These are phyloP conservation scores for Melieria picta DNA, from an alignment of 2,888 invertebrate genomes.

Conservation along the genomic window DNA sequence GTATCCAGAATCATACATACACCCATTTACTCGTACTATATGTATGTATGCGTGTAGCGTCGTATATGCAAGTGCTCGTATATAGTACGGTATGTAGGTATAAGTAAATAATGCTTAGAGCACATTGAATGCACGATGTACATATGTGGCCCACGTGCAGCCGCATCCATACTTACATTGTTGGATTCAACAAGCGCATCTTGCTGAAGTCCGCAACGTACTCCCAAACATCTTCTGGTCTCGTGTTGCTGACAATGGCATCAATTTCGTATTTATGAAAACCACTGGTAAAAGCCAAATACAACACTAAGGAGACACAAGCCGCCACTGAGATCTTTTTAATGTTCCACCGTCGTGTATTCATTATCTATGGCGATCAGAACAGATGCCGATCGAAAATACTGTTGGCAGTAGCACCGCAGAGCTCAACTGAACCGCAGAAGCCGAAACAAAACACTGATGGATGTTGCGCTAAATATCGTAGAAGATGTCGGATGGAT, in stretches of 20 bases:
- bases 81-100: constrained; percentile 1
- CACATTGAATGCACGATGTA: background rate
- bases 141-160: background rate
- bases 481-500: too few species aligned
- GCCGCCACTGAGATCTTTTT: constrained; percentile 48
- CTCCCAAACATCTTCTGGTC: constrained; percentile 75
- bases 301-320: constrained; percentile 45
- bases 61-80: background rate
- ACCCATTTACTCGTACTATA: background rate
- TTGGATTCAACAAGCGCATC: constrained; percentile 76
- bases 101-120: background rate
- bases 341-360: constrained; percentile 51
- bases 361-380: constrained; percentile 45
- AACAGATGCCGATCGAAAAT: background rate
- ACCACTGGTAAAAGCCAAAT: constrained; percentile 58
- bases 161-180: constrained; percentile 71
- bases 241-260: constrained; percentile 68
- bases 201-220: constrained; percentile 81
- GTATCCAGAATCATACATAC: background rate
- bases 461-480: background rate
- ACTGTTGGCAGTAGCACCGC: background rate
- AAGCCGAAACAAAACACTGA: background rate
- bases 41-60: background rate
- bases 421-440: background rate
- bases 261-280: constrained; percentile 67